Base-by-base conservation (phyloP, 2,888 invertebrate species). In the Ctenicera cuprea region DNA sequence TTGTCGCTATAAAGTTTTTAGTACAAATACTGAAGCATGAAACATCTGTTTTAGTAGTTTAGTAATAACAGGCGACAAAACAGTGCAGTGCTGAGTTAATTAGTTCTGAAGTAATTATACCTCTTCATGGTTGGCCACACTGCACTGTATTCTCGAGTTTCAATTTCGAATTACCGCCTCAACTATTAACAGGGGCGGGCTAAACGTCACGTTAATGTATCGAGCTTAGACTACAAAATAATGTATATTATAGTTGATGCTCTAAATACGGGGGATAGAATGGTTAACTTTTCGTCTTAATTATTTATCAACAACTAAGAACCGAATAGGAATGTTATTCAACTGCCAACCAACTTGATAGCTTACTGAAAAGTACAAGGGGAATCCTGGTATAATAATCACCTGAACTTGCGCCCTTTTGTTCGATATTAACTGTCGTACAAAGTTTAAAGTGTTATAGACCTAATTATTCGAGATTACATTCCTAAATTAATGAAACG, bases 81-180 rank as follows among this genome's bases (percentile, higher is more conserved):
- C 80, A 82, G 77, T 77, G 73, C 78, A 78, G 79, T 79, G 80
- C 76, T 77, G 80, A 83, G 81, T 82, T 85, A 85, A 85, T 85
- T 85, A 85, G 83, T 85, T 83, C 80, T 80, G 80, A 84, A 84
- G 84, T 84, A 85, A 85, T 85, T 85, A 85, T 82, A 80, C 79
- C 81, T 80, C 83, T 83, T 82, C 81, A 83, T 79, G 82, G 83
- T 82, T 80, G 81, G 81, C 82, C 82, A 82, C 82, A 82, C 81
- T 77, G 80, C 80, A 83, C 81, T 82, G 82, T 82, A 78, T 80
- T 77, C 80, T 83, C 79, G 77, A 79, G 82, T 81, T 80, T 81
- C 80, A 82, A 82, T 82, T 83, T 79, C 75, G 77, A 80, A 79
- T 80, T 79, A 77, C 79, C 79, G 75, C 79, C 79, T 69, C 63